Conservation (phyloP, 1,140 invertebrate genomes). For the Papilio glaucus region DNA sequence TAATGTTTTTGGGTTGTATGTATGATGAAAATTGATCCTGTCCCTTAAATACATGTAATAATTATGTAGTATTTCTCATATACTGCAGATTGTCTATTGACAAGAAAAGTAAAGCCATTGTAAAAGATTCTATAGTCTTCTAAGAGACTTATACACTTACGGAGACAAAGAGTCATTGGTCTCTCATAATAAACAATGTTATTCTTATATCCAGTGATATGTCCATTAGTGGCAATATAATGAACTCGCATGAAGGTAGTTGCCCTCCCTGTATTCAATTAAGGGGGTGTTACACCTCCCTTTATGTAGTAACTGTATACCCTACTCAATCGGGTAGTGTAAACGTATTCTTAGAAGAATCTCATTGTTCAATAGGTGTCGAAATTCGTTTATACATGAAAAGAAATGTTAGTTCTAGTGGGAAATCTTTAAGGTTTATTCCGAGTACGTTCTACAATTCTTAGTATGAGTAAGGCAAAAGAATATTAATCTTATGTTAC, state of each 20-base stretch:
- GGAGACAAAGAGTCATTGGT: slow-evolving; percentile 1
- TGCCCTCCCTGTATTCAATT: slow-evolving; percentile 10
- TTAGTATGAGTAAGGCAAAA: neutral
- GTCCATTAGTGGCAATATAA: slow-evolving; percentile 30
- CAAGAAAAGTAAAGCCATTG: no score
- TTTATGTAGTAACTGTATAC: neutral
- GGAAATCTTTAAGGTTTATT: slow-evolving; percentile 35
- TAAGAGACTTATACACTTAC: neutral
- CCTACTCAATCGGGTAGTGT: neutral
- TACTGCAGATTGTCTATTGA: no score
- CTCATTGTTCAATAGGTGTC: slow-evolving; percentile 27
- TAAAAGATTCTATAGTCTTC: neutral
- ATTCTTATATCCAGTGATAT: slow-evolving; percentile 1
- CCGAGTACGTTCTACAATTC: neutral
- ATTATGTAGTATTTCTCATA: no score
- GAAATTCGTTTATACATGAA: slow-evolving; percentile 34
- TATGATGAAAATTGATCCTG: no score
- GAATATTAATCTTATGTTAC: neutral
- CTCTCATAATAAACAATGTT: neutral
- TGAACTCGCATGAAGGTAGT: slow-evolving; percentile 10
- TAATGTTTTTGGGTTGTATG: no score
- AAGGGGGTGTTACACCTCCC: neutral
- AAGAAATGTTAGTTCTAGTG: slow-evolving; percentile 35
- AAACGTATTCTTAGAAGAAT: slow-evolving; percentile 11
- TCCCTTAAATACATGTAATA: no score